These are phyloP conservation scores for Orchesella cincta DNA, from an alignment of 1,140 invertebrate species.

Conservation along the genomic window DNA sequence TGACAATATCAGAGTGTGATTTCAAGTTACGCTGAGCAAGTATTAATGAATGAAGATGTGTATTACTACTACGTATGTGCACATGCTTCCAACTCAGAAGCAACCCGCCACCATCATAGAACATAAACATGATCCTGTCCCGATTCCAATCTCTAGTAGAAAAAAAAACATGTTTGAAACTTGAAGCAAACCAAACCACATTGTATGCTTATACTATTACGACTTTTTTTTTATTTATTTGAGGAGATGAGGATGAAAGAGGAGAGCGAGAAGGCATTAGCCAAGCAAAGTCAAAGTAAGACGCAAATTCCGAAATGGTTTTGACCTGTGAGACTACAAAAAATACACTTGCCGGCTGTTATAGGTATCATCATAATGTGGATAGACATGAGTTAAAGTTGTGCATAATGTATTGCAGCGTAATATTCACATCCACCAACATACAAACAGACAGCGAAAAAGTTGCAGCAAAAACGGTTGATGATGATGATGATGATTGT, in stretches of 20 bases:
- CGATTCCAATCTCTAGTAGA: too few species aligned
- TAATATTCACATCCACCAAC: background rate
- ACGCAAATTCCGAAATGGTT: conserved; percentile 2
- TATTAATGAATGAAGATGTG: too few species aligned
- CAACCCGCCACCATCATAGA: background rate
- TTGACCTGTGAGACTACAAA: conserved; percentile 11
- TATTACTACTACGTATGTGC: too few species aligned
- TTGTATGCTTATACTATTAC: background rate
- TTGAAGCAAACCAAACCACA: background rate
- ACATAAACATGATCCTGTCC: background rate
- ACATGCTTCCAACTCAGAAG: too few species aligned
- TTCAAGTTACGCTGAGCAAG: too few species aligned
- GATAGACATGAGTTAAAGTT: background rate
- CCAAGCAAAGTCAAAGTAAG: conserved; percentile 1
- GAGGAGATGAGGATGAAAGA: too few species aligned
- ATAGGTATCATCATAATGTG: background rate
- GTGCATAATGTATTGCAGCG: background rate
- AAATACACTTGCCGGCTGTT: background rate
- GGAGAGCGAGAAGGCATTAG: background rate
- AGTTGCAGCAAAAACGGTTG: background rate
- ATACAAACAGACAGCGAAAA: background rate
- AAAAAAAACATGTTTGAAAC: too few species aligned
- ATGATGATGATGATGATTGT: conserved; percentile 1
- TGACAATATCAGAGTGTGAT: too few species aligned
- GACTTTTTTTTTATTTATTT: background rate